Conservation (phyloP, 2,888 invertebrate genomes). For the Eurytoma californica region DNA sequence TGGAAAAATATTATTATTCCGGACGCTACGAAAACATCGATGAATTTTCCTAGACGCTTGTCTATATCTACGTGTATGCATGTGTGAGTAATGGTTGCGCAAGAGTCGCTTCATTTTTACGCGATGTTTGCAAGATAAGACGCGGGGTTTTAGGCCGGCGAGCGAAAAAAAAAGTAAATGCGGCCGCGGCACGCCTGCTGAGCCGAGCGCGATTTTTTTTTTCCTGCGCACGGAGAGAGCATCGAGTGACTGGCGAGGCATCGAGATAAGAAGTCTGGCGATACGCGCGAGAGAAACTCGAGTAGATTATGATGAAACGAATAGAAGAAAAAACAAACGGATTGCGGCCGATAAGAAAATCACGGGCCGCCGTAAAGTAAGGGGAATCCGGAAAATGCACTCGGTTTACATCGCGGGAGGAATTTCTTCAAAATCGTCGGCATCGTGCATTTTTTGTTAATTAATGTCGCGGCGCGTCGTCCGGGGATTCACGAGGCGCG, state of each 20-base stretch:
- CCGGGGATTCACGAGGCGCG: background rate
- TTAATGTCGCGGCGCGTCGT: background rate
- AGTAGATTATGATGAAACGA: background rate
- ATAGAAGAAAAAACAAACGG: constrained; percentile 5
- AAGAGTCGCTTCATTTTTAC: background rate
- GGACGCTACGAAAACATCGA: too few species aligned
- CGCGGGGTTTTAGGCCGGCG: background rate
- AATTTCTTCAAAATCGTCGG: background rate
- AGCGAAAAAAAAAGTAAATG: background rate
- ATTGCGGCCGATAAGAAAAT: background rate
- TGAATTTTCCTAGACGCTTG: too few species aligned
- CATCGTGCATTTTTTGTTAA: background rate
- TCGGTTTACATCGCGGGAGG: background rate
- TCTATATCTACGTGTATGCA: too few species aligned
- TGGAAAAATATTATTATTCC: too few species aligned
- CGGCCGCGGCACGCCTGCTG: too few species aligned
- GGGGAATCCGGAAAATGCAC: background rate
- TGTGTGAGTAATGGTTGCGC: background rate
- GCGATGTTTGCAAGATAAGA: background rate
- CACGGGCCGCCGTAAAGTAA: background rate
- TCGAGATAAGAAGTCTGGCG: constrained; percentile 1
- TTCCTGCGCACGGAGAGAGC: background rate
- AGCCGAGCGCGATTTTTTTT: background rate
- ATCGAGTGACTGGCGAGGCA: background rate
- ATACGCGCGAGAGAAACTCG: constrained; percentile 14